phyloP scores from a whole-genome alignment of 2,888 invertebrate species.

The Hymenopus coronatus region DNA sequence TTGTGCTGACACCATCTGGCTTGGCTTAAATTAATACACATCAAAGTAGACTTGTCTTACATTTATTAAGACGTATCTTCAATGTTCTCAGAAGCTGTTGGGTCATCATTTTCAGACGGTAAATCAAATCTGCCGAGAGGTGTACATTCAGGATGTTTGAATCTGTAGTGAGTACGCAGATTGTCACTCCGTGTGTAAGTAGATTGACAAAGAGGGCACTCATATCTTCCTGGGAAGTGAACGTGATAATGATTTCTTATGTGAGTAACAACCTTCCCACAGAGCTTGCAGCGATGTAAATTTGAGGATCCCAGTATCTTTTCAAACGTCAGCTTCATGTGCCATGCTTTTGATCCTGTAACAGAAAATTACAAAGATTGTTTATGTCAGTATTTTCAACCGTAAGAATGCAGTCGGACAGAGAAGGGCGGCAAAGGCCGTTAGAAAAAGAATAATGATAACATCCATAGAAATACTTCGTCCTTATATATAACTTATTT shows the following conservation, averaged over 20 bases:
- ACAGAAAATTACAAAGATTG: slow-evolving; percentile 46
- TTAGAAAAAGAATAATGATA: too few species aligned
- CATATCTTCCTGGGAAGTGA: slow-evolving; percentile 89
- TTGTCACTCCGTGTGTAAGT: slow-evolving; percentile 91
- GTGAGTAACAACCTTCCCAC: slow-evolving; percentile 92
- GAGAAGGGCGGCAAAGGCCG: too few species aligned
- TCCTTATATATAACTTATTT: too few species aligned
- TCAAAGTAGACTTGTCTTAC: neutral
- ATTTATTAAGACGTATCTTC: slow-evolving; percentile 28
- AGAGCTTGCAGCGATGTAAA: slow-evolving; percentile 91
- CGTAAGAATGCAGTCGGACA: too few species aligned
- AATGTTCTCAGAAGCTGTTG: slow-evolving; percentile 24
- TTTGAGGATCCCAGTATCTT: slow-evolving; percentile 83
- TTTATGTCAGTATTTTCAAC: too few species aligned
- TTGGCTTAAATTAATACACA: neutral
- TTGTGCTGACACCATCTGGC: neutral
- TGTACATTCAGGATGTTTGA: slow-evolving; percentile 85
- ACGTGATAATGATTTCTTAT: slow-evolving; percentile 93
- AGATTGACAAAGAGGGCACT: slow-evolving; percentile 87
- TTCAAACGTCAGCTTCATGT: slow-evolving; percentile 93
- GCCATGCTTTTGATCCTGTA: slow-evolving; percentile 93
- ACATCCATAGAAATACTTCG: too few species aligned
- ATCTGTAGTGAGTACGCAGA: slow-evolving; percentile 89
- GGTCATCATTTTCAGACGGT: slow-evolving; percentile 21
- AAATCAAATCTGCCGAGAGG: slow-evolving; percentile 80